Percentiles rank a stretch among this genome's conserved stretches.
Evolutionary conservation across 2,113 vertebrate species (phyloP).

Genomic region (Platysternon megacephalum): DNA sequence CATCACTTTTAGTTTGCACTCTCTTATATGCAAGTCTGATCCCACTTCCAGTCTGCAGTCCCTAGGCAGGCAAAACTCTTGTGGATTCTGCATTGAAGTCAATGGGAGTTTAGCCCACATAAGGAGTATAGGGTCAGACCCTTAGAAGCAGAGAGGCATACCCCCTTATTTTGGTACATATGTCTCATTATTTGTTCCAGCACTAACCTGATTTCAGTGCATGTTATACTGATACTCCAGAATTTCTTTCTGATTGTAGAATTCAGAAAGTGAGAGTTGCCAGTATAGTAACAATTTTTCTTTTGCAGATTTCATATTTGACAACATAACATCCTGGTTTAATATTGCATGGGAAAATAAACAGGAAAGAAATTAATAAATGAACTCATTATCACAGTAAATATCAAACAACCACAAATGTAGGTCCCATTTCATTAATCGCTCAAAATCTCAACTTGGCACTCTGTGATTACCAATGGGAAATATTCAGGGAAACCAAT

Average conservation of each 20-base stretch:
- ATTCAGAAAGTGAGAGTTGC: neutral
- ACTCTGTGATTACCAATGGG: slow-evolving; percentile 67
- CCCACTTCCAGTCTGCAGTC: fast-evolving
- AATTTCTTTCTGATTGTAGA: neutral
- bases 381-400: slow-evolving; percentile 67
- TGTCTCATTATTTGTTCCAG: neutral
- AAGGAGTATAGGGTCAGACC: neutral
- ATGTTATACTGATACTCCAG: neutral
- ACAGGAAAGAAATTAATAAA: slow-evolving; percentile 67
- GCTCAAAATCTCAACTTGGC: slow-evolving; percentile 11
- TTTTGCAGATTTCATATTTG: slow-evolving; percentile 31
- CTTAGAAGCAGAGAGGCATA: neutral
- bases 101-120: neutral
- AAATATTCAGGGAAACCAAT: slow-evolving; percentile 65
- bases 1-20: neutral
- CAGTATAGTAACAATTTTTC: neutral
- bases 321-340: slow-evolving; percentile 51
- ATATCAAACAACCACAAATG: slow-evolving; percentile 52
- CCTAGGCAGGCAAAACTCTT: fast-evolving
- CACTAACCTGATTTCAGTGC: fast-evolving
- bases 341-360: slow-evolving; percentile 27
- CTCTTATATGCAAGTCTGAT: neutral
- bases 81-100: neutral
- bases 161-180: neutral
- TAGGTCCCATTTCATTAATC: slow-evolving; percentile 51